Evolutionary conservation across 2,113 vertebrate species (phyloP), one percentile per base, ranked within the genome.

Genomic region (Petrocephalus microphthalmus): DNA sequence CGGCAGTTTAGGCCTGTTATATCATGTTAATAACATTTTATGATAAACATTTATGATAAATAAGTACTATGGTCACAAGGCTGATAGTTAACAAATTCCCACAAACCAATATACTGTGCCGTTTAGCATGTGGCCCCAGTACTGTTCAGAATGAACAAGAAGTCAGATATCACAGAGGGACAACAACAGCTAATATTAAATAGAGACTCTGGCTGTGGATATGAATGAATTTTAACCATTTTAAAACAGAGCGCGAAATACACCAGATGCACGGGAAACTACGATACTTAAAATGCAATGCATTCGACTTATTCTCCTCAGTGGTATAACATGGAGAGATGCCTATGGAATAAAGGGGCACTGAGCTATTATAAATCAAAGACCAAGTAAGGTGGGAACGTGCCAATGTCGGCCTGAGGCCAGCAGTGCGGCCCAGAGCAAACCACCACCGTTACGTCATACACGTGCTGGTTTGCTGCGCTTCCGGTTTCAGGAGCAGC

Each of bases 1-100:
- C 51, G 57, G 60, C 60, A 89, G 67, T 71, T 49, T 17, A 81
- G 56, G 84, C 88, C 10, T 74, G 84, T 47, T 89, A 82, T 51
- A 89, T n/a, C n/a, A 74, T 57, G 84, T 82, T 86, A 89, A 89
- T 84, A 22, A 64, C 49, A 64, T 29, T 7, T 29, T 42, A 15
- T 42, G 19, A 25, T 60, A 5, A 49, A 49, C 53, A 19, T 13
- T 67, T 4, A 49, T 49, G 45, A 83, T 20, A 8, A 83, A 49
- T 2, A 81, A 83, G 47, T 22, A 2, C 22, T 19, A 83, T 22
- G 81, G 17, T 49, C 42, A 47, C 49, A 22, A 83, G 8, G 22
- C 2, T 47, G 33, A 83, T 3, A 20, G 81, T 42, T 22, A 10
- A 81, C 4, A 29, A 22, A 47, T 82, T 82, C 15, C 29, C 15